Conservation (phyloP, 2,888 invertebrate genomes). For the Congeria kusceri region DNA sequence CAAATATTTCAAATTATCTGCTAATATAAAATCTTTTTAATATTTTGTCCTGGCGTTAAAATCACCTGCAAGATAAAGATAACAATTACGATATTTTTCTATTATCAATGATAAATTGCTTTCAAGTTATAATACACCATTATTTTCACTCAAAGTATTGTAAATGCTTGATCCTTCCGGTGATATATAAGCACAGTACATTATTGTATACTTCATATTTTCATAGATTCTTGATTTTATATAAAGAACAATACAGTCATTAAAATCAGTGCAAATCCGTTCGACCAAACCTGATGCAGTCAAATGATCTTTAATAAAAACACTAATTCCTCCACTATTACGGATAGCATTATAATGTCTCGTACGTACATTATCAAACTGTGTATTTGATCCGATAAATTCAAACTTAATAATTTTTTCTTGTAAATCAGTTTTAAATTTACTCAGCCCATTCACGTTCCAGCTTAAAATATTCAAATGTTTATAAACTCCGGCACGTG, state of each 20-base stretch:
- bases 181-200: conserved; percentile 9
- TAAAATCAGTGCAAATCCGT: not conserved
- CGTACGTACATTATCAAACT: conserved; percentile 8
- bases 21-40: not conserved
- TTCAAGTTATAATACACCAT: conserved; percentile 10
- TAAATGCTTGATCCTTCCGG: conserved; percentile 6
- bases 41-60: too few relatives aligned
- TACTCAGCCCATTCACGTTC: conserved; percentile 12
- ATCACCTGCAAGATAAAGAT: too few relatives aligned
- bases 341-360: not conserved
- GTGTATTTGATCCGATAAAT: not conserved
- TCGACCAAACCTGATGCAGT: not conserved
- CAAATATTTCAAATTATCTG: conserved; percentile 4
- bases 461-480: conserved; percentile 14
- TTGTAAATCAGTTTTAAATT: not conserved
- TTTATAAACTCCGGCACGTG: conserved; percentile 8
- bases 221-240: not conserved
- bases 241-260: conserved; percentile 8
- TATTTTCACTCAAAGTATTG: not conserved
- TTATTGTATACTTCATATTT: conserved; percentile 5
- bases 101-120: not conserved
- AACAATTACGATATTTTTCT: not conserved
- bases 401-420: not conserved
- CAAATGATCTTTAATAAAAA: conserved; percentile 9
- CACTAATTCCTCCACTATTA: conserved; percentile 13